phyloP scores from a whole-genome alignment of 2,797 vertebrate species.

The Coreius guichenoti region DNA sequence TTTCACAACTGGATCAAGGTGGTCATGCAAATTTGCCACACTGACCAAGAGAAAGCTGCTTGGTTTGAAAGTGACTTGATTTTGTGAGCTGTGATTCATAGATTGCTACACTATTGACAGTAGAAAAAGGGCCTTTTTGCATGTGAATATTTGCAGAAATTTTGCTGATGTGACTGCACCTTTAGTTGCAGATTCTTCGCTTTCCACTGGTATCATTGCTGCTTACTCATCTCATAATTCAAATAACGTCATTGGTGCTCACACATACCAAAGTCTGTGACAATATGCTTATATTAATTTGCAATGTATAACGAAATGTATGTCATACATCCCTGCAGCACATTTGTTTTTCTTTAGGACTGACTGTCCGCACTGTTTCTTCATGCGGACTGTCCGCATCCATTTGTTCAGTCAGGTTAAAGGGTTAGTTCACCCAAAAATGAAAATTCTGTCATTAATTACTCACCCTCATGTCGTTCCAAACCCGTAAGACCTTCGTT shows the following conservation, averaged over 20 bases:
- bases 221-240: background rate
- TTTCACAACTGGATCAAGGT: background rate
- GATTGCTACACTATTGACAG: background rate
- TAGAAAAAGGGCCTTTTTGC: background rate
- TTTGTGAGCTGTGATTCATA: background rate
- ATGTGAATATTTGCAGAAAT: background rate
- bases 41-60: background rate
- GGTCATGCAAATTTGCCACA: background rate
- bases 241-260: background rate
- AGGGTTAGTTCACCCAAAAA: too few species aligned
- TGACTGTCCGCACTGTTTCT: background rate
- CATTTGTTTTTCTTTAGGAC: background rate
- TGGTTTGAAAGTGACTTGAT: background rate
- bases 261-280: background rate
- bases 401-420: background rate
- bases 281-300: background rate
- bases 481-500: too few species aligned
- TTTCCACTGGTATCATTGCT: background rate
- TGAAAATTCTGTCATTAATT: too few species aligned
- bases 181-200: background rate
- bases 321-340: background rate
- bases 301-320: background rate
- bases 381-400: too few species aligned
- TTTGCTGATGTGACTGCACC: background rate
- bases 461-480: too few species aligned